Conservation (phyloP, 2,888 invertebrate genomes). For the Pyrgus malvae region DNA sequence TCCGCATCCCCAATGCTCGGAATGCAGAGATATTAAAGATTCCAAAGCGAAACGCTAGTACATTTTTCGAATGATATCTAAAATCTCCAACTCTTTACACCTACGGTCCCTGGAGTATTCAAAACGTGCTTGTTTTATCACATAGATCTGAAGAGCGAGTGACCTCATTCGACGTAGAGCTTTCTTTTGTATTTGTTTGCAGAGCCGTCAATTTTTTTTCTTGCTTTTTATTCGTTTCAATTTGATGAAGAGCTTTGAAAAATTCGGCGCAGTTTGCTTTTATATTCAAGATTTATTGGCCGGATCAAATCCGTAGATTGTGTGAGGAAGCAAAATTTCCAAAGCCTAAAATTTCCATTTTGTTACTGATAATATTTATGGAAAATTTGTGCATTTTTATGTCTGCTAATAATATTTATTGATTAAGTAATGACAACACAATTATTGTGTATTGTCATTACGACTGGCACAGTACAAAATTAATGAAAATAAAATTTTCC, state of each 20-base stretch:
- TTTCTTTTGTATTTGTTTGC: constrained; percentile 22
- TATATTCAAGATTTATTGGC: constrained; percentile 7
- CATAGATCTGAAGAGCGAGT: constrained; percentile 24
- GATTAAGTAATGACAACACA: no score
- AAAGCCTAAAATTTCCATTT: no score
- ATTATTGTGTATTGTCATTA: no score
- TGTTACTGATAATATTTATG: no score
- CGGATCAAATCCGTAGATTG: constrained; percentile 2
- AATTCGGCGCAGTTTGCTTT: constrained; percentile 12
- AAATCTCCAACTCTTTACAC: constrained; percentile 17
- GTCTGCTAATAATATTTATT: no score
- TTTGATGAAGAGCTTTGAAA: constrained; percentile 19
- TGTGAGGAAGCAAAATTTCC: no score
- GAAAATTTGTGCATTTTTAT: no score
- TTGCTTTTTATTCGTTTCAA: constrained; percentile 17
- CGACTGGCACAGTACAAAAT: no score
- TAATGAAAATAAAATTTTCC: no score
- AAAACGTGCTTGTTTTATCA: constrained; percentile 22
- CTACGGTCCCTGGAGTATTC: constrained; percentile 8
- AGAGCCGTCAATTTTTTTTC: constrained; percentile 11
- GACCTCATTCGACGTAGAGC: constrained; percentile 20
- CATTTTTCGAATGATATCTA: constrained; percentile 9
- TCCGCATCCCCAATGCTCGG: neutral
- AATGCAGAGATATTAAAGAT: constrained; percentile 18
- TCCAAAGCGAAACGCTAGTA: constrained; percentile 1